Evolutionary conservation across 2,888 invertebrate species (phyloP).

Genomic region (Scaptomyza parva): DNA sequence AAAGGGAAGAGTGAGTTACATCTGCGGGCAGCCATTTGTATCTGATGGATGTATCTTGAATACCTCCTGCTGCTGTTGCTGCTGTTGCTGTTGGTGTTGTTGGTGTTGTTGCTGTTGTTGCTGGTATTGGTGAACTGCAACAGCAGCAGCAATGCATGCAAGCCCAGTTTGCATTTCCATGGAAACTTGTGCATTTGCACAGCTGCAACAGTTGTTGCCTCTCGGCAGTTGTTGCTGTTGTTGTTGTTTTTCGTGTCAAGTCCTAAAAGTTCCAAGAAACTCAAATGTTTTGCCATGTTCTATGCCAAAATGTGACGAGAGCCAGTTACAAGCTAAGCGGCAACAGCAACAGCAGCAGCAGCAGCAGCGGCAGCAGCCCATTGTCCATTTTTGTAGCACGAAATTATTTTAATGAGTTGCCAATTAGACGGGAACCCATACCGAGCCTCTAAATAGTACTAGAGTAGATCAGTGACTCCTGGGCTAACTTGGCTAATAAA

Average conservation of each 20-base stretch:
- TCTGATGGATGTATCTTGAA: conserved; percentile 76
- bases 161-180: conserved; percentile 65
- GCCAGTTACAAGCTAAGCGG: conserved; percentile 29
- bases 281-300: conserved; percentile 64
- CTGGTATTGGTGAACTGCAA: conserved; percentile 26
- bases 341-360: too few species aligned
- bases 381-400: conserved; percentile 58
- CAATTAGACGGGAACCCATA: conserved; percentile 59
- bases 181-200: conserved; percentile 64
- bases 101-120: conserved; percentile 19
- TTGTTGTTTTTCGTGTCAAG: conserved; percentile 71
- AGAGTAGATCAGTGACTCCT: conserved; percentile 37
- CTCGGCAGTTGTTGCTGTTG: conserved; percentile 40
- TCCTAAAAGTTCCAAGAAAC: conserved; percentile 75
- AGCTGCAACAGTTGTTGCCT: conserved; percentile 57
- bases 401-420: conserved; percentile 79
- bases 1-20: conserved; percentile 46
- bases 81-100: conserved; percentile 23
- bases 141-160: conserved; percentile 41
- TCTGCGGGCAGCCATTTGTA: conserved; percentile 74
- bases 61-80: conserved; percentile 63
- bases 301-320: conserved; percentile 67
- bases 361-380: too few species aligned
- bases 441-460: conserved; percentile 59
- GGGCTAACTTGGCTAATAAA: conserved; percentile 48